These are phyloP conservation scores for Brevimyrus niger DNA, from an alignment of 2,113 vertebrate species.

Conservation along the genomic window DNA sequence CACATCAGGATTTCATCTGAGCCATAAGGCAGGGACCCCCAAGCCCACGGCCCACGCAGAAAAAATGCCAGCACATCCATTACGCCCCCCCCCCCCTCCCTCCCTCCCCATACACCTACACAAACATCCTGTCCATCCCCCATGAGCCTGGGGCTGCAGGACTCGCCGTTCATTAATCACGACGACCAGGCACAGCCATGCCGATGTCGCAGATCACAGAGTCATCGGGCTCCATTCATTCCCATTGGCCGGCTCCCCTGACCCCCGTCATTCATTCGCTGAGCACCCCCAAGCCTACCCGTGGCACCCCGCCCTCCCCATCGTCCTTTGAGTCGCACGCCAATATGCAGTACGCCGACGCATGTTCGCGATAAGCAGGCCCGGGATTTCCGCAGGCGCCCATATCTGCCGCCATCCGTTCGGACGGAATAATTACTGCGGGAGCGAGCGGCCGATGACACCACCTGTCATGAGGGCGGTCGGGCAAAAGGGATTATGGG, in stretches of 20 bases:
- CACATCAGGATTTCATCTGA: not conserved
- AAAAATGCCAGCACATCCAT: not conserved
- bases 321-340: not conserved
- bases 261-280: not conserved
- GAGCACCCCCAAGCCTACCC: not conserved
- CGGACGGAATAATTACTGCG: not conserved
- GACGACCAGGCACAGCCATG: not conserved
- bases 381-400: not conserved
- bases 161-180: not conserved
- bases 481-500: not conserved
- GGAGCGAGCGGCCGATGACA: not conserved
- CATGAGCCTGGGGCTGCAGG: not conserved
- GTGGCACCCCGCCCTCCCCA: not conserved
- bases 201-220: not conserved
- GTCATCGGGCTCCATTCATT: not conserved
- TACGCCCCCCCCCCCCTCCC: not conserved
- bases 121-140: not conserved
- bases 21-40: not conserved
- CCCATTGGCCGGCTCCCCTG: not conserved
- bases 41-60: not conserved
- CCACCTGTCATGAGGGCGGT: slow-evolving; percentile 7
- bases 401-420: not conserved
- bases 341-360: not conserved
- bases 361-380: not conserved
- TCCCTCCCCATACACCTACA: not conserved